phyloP scores from a whole-genome alignment of 2,113 vertebrate species.

The Podarcis cretensis region DNA sequence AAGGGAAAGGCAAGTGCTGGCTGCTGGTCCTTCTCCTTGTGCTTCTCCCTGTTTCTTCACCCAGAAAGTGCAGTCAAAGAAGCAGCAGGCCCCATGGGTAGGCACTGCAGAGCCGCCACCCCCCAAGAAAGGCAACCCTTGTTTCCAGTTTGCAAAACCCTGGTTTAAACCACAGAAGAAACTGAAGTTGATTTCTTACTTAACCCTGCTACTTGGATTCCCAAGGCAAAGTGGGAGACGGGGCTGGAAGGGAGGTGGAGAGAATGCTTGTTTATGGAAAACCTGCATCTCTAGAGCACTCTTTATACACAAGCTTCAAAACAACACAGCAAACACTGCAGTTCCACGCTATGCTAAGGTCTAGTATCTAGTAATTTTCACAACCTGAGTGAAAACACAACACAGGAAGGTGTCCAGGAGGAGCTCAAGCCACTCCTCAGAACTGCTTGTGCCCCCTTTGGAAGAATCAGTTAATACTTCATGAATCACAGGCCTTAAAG shows the following conservation, averaged over 20 bases:
- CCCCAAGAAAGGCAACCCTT: not conserved
- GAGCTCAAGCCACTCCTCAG: not conserved
- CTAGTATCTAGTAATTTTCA: not conserved
- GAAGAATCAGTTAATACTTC: not conserved
- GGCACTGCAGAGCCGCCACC: not conserved
- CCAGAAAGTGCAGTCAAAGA: not conserved
- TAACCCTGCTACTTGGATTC: conserved; percentile 40
- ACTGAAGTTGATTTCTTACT: conserved; percentile 32
- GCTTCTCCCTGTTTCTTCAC: not conserved
- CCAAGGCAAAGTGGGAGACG: conserved; percentile 9
- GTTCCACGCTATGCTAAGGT: not conserved
- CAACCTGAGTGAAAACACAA: not conserved
- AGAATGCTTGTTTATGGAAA: not conserved
- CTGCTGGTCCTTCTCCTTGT: not conserved
- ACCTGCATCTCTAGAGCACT: not conserved
- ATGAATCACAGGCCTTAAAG: not conserved
- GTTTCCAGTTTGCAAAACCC: not conserved
- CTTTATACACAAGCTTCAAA: conserved; percentile 45
- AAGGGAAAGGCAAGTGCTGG: not conserved
- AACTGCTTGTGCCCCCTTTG: not conserved
- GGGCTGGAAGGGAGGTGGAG: not conserved
- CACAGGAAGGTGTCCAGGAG: not conserved
- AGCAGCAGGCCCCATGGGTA: not conserved
- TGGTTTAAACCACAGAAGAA: not conserved
- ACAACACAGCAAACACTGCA: not conserved